phyloP scores from a whole-genome alignment of 2,888 invertebrate species.

The Conus canariensis region DNA sequence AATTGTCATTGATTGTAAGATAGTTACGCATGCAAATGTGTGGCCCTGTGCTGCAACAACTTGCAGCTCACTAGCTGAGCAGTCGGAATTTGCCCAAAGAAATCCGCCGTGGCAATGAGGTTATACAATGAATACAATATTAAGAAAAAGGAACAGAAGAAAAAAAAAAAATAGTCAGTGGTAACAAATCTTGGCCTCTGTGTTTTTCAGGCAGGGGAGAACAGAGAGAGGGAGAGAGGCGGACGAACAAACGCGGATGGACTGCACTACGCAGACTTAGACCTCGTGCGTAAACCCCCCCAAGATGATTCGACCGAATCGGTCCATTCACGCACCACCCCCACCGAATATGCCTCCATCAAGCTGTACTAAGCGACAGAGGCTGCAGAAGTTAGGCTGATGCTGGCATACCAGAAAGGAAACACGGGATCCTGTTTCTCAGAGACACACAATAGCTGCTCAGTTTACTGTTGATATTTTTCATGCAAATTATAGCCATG shows the following conservation, averaged over 20 bases:
- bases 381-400: too few species aligned
- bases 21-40: too few species aligned
- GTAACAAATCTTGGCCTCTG: constrained; percentile 32
- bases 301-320: constrained; percentile 1
- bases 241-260: not conserved
- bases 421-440: too few species aligned
- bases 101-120: too few species aligned
- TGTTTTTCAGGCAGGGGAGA: constrained; percentile 35
- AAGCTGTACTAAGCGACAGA: constrained; percentile 2
- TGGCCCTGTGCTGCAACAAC: too few species aligned
- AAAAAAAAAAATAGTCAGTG: not conserved
- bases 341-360: constrained; percentile 43
- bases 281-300: constrained; percentile 30
- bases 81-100: too few species aligned
- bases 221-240: constrained; percentile 15
- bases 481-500: too few species aligned
- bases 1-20: too few species aligned
- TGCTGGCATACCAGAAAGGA: too few species aligned
- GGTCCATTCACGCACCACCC: not conserved
- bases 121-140: not conserved
- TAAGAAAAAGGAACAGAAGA: not conserved
- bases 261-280: constrained; percentile 40
- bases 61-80: too few species aligned
- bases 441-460: too few species aligned
- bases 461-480: too few species aligned